phyloP scores from a whole-genome alignment of 2,113 vertebrate genomes.

The Protobothrops flavoviridis region DNA sequence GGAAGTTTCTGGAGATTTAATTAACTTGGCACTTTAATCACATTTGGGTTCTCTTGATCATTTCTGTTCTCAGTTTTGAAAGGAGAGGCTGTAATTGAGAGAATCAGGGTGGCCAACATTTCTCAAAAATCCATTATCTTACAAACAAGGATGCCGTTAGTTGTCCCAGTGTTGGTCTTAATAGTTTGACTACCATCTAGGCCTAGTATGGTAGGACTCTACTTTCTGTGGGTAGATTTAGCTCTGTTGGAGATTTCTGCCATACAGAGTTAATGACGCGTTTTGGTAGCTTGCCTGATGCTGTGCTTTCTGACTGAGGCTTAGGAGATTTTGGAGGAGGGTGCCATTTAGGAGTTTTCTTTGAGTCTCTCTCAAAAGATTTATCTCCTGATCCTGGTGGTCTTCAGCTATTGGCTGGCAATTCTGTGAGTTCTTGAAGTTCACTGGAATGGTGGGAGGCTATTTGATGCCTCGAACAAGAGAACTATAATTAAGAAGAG shows the following conservation, averaged over 20 bases:
- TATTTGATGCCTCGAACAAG: neutral
- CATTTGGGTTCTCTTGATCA: conserved; percentile 53
- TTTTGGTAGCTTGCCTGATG: neutral
- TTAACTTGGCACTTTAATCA: conserved; percentile 65
- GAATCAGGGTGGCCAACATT: neutral
- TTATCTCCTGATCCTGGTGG: neutral
- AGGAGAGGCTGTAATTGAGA: neutral
- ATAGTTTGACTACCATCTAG: neutral
- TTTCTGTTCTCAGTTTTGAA: conserved; percentile 16
- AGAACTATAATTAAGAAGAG: neutral
- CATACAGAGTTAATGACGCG: accelerated
- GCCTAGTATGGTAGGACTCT: neutral
- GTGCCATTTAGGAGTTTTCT: neutral
- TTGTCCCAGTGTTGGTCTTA: conserved; percentile 22
- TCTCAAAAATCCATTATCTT: neutral
- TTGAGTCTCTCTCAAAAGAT: neutral
- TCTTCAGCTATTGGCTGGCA: neutral
- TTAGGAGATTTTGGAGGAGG: neutral
- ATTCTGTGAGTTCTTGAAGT: neutral
- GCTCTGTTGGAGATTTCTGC: neutral
- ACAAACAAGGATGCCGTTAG: conserved; percentile 20
- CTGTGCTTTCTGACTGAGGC: neutral
- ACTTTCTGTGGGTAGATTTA: neutral
- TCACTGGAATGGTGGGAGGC: neutral
- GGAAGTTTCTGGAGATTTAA: conserved; percentile 64